A percentile compares a stretch with the other conserved stretches of the same genome.
phyloP scores from a whole-genome alignment of 2,113 vertebrate genomes.

The Ornithorhynchus anatinus region DNA sequence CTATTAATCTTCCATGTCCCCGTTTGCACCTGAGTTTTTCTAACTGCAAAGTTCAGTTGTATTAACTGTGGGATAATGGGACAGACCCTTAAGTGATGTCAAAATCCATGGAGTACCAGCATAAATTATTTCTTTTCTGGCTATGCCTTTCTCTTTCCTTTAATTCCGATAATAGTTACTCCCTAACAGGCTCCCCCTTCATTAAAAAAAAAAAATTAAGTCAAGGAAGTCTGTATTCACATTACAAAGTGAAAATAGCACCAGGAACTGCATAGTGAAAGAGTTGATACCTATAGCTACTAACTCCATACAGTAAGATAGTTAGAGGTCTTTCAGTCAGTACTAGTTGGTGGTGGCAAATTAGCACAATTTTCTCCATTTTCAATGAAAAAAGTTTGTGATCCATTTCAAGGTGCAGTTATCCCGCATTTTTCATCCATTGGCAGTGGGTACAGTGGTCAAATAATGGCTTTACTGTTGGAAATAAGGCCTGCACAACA shows the following conservation, averaged over 20 bases:
- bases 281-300: conserved; percentile 78
- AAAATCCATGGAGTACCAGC: conserved; percentile 75
- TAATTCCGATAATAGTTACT: too few relatives aligned
- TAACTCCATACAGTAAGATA: conserved; percentile 81
- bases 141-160: background rate
- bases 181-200: background rate
- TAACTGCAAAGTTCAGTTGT: conserved; percentile 66
- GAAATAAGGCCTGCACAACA: background rate
- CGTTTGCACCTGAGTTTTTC: conserved; percentile 85
- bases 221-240: conserved; percentile 87
- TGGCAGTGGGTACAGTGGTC: conserved; percentile 49
- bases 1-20: conserved; percentile 68
- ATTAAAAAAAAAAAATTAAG: background rate
- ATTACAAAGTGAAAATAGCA: conserved; percentile 93
- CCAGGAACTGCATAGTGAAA: conserved; percentile 86
- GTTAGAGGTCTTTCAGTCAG: conserved; percentile 59
- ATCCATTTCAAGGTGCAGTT: conserved; percentile 64
- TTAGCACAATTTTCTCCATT: conserved; percentile 63
- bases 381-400: conserved; percentile 41
- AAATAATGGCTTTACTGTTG: conserved; percentile 38
- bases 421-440: conserved; percentile 29
- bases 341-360: conserved; percentile 61
- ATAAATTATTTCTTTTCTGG: conserved; percentile 55
- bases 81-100: conserved; percentile 32
- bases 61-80: conserved; percentile 1